Conservation (phyloP, 2,113 vertebrate species). For the Scophthalmus maximus region DNA sequence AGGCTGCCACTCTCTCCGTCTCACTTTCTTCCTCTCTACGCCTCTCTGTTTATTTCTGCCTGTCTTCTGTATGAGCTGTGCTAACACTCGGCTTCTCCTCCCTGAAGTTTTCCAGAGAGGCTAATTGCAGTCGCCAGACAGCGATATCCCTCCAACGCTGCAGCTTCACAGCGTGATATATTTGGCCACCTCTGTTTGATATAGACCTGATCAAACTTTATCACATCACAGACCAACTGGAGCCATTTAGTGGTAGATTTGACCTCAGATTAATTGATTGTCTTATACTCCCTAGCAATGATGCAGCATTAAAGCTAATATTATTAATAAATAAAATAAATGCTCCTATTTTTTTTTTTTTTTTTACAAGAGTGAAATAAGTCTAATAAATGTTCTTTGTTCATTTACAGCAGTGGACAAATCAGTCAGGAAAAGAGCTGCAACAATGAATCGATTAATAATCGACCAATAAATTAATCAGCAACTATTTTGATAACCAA, state of each 20-base stretch:
- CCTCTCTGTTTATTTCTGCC: constrained; percentile 42
- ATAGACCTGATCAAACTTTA: constrained; percentile 46
- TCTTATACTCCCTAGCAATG: neutral
- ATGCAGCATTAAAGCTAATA: neutral
- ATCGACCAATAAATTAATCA: too few species aligned
- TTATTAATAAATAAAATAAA: neutral
- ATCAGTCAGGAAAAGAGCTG: neutral
- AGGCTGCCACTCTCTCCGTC: constrained; percentile 63
- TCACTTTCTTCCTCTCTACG: constrained; percentile 46
- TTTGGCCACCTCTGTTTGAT: constrained; percentile 40
- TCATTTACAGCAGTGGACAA: constrained; percentile 2
- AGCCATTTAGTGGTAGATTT: constrained; percentile 16
- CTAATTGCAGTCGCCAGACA: constrained; percentile 61
- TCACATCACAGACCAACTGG: constrained; percentile 15
- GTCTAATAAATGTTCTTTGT: neutral
- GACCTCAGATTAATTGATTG: constrained; percentile 8
- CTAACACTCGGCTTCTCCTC: constrained; percentile 69
- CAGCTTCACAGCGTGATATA: constrained; percentile 35
- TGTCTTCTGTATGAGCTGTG: constrained; percentile 57
- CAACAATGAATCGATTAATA: too few species aligned
- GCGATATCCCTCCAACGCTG: constrained; percentile 21
- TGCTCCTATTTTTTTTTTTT: neutral
- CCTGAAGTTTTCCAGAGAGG: constrained; percentile 54
- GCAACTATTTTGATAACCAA: too few species aligned
- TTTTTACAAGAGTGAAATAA: neutral